Conservation (phyloP, 2,797 vertebrate genomes). For the Coendou prehensilis region DNA sequence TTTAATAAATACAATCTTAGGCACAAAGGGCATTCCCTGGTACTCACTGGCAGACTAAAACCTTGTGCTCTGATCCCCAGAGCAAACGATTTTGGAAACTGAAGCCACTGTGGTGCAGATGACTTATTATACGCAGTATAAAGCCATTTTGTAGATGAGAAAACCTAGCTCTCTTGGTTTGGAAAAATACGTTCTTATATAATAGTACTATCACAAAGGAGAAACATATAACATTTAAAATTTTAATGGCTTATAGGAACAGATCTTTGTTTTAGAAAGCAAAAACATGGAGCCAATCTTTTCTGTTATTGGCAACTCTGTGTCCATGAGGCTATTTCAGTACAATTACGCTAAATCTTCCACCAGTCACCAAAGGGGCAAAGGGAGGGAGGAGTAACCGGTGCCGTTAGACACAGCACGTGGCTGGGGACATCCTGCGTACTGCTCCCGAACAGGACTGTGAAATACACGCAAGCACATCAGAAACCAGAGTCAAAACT, state of each 20-base stretch:
- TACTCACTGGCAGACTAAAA: slow-evolving; percentile 39
- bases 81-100: background rate
- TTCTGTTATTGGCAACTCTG: slow-evolving; percentile 41
- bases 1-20: background rate
- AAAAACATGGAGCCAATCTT: slow-evolving; percentile 38
- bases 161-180: background rate
- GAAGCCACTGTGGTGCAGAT: background rate
- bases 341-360: background rate
- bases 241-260: background rate
- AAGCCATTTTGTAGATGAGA: background rate
- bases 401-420: slow-evolving; percentile 20
- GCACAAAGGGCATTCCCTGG: background rate
- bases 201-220: background rate
- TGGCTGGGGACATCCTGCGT: slow-evolving; percentile 16
- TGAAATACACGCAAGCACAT: slow-evolving; percentile 82
- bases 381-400: background rate
- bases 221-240: slow-evolving; percentile 29
- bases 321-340: slow-evolving; percentile 3
- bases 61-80: background rate
- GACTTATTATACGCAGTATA: background rate
- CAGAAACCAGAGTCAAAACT: slow-evolving; percentile 80
- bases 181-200: background rate
- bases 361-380: background rate
- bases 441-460: slow-evolving; percentile 71
- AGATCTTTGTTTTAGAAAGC: slow-evolving; percentile 18